Percentiles rank a stretch among this genome's conserved stretches.
These are phyloP conservation scores for Chitala chitala DNA, from an alignment of 2,113 vertebrate genomes.

Conservation along the genomic window DNA sequence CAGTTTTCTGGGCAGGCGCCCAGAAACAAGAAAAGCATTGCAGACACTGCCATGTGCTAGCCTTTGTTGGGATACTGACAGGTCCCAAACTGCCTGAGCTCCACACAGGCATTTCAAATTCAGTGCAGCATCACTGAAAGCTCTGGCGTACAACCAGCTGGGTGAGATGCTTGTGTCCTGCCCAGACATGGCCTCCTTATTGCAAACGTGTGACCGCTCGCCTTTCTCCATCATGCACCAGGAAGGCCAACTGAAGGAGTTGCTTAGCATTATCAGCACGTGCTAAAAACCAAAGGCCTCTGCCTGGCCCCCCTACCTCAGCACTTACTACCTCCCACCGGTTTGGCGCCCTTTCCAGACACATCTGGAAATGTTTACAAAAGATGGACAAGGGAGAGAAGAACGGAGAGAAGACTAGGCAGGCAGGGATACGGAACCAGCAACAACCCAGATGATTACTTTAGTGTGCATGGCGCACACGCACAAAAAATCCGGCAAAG, in stretches of 20 bases:
- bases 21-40: conserved; percentile 57
- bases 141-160: background rate
- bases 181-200: background rate
- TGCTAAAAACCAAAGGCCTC: background rate
- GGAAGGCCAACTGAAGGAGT: background rate
- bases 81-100: conserved; percentile 7
- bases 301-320: background rate
- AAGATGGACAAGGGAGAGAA: conserved; percentile 7
- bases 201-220: background rate
- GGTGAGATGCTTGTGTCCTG: background rate
- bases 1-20: conserved; percentile 61
- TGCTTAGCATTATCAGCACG: background rate
- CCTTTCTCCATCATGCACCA: background rate
- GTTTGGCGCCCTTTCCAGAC: conserved; percentile 35
- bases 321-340: conserved; percentile 35
- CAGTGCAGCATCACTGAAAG: background rate
- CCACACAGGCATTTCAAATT: background rate
- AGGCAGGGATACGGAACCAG: background rate
- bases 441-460: background rate
- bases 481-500: background rate
- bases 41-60: conserved; percentile 60
- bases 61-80: conserved; percentile 14
- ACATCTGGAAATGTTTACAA: conserved; percentile 58
- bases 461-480: background rate
- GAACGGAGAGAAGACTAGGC: background rate